Evolutionary conservation across 2,888 invertebrate species (phyloP), one percentile per base, ranked within the genome.

Genomic region (Cryptocephalus primarius): DNA sequence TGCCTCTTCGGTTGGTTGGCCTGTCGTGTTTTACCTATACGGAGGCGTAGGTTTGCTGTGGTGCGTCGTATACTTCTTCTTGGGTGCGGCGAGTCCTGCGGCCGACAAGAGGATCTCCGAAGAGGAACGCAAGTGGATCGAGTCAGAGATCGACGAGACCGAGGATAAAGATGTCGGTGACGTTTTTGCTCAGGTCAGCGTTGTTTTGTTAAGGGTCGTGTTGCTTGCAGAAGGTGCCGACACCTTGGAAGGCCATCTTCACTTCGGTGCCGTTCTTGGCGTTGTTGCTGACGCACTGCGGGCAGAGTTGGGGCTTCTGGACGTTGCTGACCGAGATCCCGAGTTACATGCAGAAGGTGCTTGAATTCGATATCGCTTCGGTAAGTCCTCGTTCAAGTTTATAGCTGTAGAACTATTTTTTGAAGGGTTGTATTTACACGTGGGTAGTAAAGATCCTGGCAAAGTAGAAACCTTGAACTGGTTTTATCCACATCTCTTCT

Each of bases 261-360:
- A 84, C 80, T 0, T 88, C 87, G 0, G 60, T 81, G 31, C 85
- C 89, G 0, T 82, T 90, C 64, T 79, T 82, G 76, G 79, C 86
- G 0, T 71, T 89, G 8, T 63, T 85, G 1, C 61, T 84, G 2
- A 79, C 81, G 0, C 88, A 88, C 61, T 78, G 80, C 50, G 79
- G 83, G 0, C 85, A 88, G 56, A 80, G 78, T 59, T 83, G 88
- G 78, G 88, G 88, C 31, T 88, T 85, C 69, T 88, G 87, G 83
- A 88, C 87, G 22, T 70, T 90, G 13, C 72, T 88, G 1, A 88
- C 88, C 0, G 83, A 88, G 65, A 82, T 87, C 61, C 89, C 90
- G 0, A 78, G 82, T 0, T 90, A 88, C 62, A 82, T 89, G 79
- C 78, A 77, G 55, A 75, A 78, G 39, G 80, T 88, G 6, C 72